These are phyloP conservation scores for Pandemis corylana DNA, from an alignment of 2,888 invertebrate species.

Conservation along the genomic window DNA sequence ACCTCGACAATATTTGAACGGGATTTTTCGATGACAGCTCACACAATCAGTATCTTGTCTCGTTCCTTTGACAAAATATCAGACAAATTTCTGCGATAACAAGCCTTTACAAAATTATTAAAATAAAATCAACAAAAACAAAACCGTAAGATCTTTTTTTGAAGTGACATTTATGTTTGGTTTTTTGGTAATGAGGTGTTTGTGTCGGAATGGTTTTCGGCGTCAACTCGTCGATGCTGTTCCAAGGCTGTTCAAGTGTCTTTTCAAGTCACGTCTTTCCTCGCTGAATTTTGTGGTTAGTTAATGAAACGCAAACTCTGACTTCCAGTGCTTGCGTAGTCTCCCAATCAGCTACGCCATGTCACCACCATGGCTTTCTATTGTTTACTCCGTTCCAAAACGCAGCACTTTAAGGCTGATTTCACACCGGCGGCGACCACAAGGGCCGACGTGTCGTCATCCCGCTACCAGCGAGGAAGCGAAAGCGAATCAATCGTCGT, in stretches of 20 bases:
- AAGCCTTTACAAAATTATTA: conserved; percentile 16
- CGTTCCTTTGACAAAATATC: conserved; percentile 32
- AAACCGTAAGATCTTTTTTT: conserved; percentile 6
- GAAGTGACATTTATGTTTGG: conserved; percentile 15
- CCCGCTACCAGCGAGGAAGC: conserved; percentile 66
- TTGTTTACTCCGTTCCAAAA: conserved; percentile 53
- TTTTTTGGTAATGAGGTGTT: conserved; percentile 14
- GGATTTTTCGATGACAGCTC: conserved; percentile 20
- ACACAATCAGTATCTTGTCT: conserved; percentile 28
- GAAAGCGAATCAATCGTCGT: conserved; percentile 81
- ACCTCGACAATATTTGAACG: conserved; percentile 27
- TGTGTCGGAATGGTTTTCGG: neutral
- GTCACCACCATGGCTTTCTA: conserved; percentile 37
- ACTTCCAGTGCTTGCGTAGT: conserved; percentile 34
- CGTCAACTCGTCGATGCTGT: conserved; percentile 1
- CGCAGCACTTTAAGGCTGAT: conserved; percentile 59
- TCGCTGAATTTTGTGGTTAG: conserved; percentile 25
- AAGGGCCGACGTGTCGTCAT: conserved; percentile 78
- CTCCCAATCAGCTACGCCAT: conserved; percentile 23
- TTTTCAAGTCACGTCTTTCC: neutral
- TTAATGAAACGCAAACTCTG: conserved; percentile 21
- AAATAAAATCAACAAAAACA: conserved; percentile 8
- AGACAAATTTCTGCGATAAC: conserved; percentile 29
- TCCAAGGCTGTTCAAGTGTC: neutral
- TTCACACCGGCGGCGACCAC: conserved; percentile 66